A percentile compares a stretch with the other conserved stretches of the same genome.
These are phyloP conservation scores for Passer montanus DNA, from an alignment of 2,113 vertebrate species.

Conservation along the genomic window DNA sequence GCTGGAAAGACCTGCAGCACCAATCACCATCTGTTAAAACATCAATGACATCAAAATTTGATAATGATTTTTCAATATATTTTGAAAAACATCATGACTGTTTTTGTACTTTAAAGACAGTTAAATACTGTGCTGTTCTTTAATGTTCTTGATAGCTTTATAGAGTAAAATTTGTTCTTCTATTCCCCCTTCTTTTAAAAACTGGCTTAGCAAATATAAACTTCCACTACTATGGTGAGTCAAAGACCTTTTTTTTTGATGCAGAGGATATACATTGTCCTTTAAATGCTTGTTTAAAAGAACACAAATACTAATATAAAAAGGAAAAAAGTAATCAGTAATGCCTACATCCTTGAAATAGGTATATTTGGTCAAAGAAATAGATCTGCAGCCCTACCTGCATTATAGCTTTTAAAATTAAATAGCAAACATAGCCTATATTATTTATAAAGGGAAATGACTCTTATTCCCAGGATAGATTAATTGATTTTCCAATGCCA, in stretches of 20 bases:
- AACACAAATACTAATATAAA: background rate
- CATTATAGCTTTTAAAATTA: background rate
- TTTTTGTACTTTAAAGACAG: background rate
- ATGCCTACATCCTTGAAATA: background rate
- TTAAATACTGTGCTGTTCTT: background rate
- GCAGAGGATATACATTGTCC: accelerated
- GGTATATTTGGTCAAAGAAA: background rate
- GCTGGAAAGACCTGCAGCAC: background rate
- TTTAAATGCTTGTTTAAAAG: background rate
- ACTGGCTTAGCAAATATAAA: background rate
- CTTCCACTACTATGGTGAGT: background rate
- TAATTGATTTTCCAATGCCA: background rate
- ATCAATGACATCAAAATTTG: background rate
- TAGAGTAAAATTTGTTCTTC: background rate
- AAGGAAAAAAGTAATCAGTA: background rate
- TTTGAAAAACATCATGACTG: background rate
- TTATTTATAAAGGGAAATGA: background rate
- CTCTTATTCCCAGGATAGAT: background rate
- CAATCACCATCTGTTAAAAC: background rate
- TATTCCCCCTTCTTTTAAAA: background rate
- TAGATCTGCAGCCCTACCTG: background rate
- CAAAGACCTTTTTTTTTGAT: accelerated
- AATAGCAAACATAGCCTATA: background rate
- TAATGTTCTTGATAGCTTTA: background rate
- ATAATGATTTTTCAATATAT: background rate